Conservation (phyloP, 1,140 invertebrate species). For the Panagrolaimus sp. region DNA sequence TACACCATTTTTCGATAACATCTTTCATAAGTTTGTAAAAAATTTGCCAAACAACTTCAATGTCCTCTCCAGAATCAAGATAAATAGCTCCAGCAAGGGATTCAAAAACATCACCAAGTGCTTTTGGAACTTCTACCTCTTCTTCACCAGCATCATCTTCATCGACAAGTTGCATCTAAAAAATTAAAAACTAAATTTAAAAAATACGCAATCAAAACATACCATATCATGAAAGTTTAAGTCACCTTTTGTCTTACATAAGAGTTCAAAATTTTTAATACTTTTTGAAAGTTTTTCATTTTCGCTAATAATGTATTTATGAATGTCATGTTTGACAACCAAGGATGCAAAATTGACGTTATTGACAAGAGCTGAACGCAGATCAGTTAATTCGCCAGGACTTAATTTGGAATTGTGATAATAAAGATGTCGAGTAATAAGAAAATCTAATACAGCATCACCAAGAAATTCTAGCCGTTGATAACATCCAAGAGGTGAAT, state of each 20-base stretch:
- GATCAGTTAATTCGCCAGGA: conserved; percentile 88
- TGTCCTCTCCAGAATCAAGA: conserved; percentile 80
- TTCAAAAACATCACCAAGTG: conserved; percentile 94
- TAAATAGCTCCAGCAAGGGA: conserved; percentile 95
- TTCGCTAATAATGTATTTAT: no score
- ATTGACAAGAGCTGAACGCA: conserved; percentile 93
- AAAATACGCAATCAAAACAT: no score
- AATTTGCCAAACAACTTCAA: conserved; percentile 90
- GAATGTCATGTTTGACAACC: conserved; percentile 67
- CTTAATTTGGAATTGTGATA: conserved; percentile 80
- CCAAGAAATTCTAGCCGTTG: conserved; percentile 86
- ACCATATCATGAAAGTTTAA: no score
- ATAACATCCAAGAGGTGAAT: conserved; percentile 48
- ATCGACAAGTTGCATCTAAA: no score
- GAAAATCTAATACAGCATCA: conserved; percentile 91
- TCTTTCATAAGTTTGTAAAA: conserved; percentile 89
- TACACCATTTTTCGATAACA: conserved; percentile 87
- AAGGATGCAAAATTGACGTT: conserved; percentile 98
- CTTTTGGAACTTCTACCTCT: conserved; percentile 97
- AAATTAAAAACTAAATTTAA: no score
- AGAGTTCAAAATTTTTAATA: conserved; percentile 24
- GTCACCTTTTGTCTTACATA: not conserved
- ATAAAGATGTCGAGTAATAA: conserved; percentile 90
- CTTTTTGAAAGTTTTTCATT: no score
- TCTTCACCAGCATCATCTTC: conserved; percentile 62